Base-by-base conservation (phyloP, 2,888 invertebrate genomes). In the Spisula solida region DNA sequence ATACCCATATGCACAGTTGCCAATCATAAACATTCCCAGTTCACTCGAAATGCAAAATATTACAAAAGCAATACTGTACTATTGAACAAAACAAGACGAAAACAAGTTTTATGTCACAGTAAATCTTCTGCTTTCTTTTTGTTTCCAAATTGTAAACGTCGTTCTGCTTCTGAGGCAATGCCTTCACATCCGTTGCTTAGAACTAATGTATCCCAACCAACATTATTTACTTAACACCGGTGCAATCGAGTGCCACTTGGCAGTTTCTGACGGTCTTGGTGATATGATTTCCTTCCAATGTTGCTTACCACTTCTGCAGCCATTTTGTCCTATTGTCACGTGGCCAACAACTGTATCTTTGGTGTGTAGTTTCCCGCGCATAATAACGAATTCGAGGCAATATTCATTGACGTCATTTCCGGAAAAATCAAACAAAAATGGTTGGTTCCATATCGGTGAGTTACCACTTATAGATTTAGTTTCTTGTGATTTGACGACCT, bases 401-500 rank as follows among this genome's bases (percentile, higher is more conserved):
- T 93, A 92, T 12, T 92, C 88, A 79, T 91, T 91, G 0, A 92
- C 84, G 48, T 90, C 85, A 60, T 60, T 81, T 82, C 89, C 89
- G 29, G 88, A 88, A 20, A 95, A 83, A 91, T 95, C 94, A 88
- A 95, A 95, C 20, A 95, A 90, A 87, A 95, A 95, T 29, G 95
- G 94, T 83, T 95, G 94, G 87, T 95, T 95, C 95, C 95, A 95
- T 18, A 94, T 92, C 0, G 95, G 95, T 41, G 87, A 92, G 31
- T 92, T 88, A 55, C 95, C 95, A 47, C 91, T 91, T 75, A 92
- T 91, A 12, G 92, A 79, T 41, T 90, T 87, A 0, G 95, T 95
- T 86, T 94, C 94, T 75, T 94, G 93, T 14, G 70, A 85, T 25
- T 89, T 92, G 16, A 95, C 47, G 6, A 93, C 84, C 34, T 94